Percentiles rank a stretch among this genome's conserved stretches.
Conservation (phyloP, 2,113 vertebrate genomes). For the Albula goreensis region DNA sequence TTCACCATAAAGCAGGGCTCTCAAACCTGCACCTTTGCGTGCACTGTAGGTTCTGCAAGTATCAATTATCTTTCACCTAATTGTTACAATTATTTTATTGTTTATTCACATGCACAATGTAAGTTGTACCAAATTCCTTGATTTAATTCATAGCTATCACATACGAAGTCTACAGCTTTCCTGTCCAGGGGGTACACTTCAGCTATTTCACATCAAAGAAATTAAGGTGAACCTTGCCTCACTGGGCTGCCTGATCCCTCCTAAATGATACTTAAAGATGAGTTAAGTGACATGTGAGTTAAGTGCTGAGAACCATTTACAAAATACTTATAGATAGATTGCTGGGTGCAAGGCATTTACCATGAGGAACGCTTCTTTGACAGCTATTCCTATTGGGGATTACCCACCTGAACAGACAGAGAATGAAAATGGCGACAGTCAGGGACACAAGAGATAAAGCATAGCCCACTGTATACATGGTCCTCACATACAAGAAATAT, state of each 20-base stretch:
- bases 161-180: too few relatives aligned
- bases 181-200: too few relatives aligned
- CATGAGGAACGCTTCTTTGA: background rate
- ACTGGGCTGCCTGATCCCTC: too few relatives aligned
- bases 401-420: constrained; percentile 83
- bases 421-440: constrained; percentile 74
- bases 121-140: too few relatives aligned
- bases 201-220: too few relatives aligned
- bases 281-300: too few relatives aligned
- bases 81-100: background rate
- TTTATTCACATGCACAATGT: background rate
- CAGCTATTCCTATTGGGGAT: background rate
- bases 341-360: background rate
- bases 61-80: background rate
- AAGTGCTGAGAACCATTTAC: too few relatives aligned
- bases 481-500: constrained; percentile 85
- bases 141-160: too few relatives aligned
- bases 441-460: constrained; percentile 81
- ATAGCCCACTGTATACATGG: constrained; percentile 86
- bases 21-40: background rate
- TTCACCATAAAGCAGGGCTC: background rate
- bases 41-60: background rate
- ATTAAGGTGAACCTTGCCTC: too few relatives aligned
- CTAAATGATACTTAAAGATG: too few relatives aligned
- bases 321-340: background rate